A percentile compares a stretch with the other conserved stretches of the same genome.
These are phyloP conservation scores for Diloba caeruleocephala DNA, from an alignment of 2,888 invertebrate genomes.

Conservation along the genomic window DNA sequence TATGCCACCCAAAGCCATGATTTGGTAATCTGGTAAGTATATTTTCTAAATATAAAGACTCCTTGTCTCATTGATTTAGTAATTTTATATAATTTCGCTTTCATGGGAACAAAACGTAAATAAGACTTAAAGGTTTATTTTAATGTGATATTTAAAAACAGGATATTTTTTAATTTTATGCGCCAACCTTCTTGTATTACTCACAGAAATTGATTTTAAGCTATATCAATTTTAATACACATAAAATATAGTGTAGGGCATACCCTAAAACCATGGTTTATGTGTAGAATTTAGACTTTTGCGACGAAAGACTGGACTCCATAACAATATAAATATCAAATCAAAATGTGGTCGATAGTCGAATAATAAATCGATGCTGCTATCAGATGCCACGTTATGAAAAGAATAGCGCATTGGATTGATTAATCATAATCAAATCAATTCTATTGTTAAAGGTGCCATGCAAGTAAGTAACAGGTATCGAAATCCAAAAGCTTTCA, in stretches of 20 bases:
- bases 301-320: not conserved
- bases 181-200: too few species aligned
- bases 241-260: too few species aligned
- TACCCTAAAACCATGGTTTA: too few species aligned
- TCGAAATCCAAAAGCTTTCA: constrained; percentile 15
- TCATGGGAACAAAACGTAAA: constrained; percentile 12
- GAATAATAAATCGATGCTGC: constrained; percentile 26
- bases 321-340: constrained; percentile 16
- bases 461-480: not conserved
- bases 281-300: too few species aligned
- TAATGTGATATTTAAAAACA: constrained; percentile 12
- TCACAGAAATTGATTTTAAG: too few species aligned
- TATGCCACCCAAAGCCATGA: too few species aligned
- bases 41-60: constrained; percentile 16
- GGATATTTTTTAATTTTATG: constrained; percentile 15
- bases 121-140: constrained; percentile 34
- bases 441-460: not conserved
- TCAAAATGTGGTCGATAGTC: constrained; percentile 8
- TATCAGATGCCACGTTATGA: constrained; percentile 11
- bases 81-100: constrained; percentile 18
- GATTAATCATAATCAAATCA: constrained; percentile 16
- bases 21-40: constrained; percentile 1
- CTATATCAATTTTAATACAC: too few species aligned
- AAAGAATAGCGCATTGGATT: constrained; percentile 16
- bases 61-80: constrained; percentile 27